These are phyloP conservation scores for Teleopsis dalmanni DNA, from an alignment of 1,140 invertebrate genomes.

Conservation along the genomic window DNA sequence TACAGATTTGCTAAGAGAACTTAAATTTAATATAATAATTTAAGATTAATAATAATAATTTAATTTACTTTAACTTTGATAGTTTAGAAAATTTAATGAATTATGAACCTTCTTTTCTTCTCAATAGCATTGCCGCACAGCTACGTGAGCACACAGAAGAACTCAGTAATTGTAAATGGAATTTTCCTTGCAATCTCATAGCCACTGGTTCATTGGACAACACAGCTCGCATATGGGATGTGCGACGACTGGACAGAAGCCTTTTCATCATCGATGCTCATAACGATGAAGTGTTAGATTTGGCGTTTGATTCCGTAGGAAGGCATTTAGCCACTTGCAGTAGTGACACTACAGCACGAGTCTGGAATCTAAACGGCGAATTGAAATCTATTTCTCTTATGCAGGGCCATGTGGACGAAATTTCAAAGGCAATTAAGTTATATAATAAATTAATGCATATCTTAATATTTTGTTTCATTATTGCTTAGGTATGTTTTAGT, in stretches of 20 bases:
- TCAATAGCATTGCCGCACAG: constrained; percentile 52
- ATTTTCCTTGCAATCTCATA: constrained; percentile 62
- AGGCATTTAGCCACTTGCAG: constrained; percentile 63
- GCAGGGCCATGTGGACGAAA: constrained; percentile 65
- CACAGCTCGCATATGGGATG: constrained; percentile 69
- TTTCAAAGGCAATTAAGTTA: constrained; percentile 54
- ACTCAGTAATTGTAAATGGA: constrained; percentile 68
- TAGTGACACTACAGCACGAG: constrained; percentile 60
- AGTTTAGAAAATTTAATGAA: neutral
- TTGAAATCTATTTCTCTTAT: constrained; percentile 56
- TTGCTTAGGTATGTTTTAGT: constrained; percentile 63
- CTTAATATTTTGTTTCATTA: neutral
- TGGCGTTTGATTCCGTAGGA: constrained; percentile 64
- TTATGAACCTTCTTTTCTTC: constrained; percentile 1
- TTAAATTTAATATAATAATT: neutral
- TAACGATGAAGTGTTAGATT: constrained; percentile 68
- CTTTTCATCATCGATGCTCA: constrained; percentile 57
- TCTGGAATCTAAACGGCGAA: constrained; percentile 56
- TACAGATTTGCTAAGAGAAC: neutral
- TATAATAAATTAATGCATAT: neutral
- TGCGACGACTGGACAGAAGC: constrained; percentile 49
- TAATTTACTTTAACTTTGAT: constrained; percentile 1
- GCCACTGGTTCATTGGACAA: constrained; percentile 67
- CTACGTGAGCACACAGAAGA: constrained; percentile 63
- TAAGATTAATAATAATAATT: neutral